Conservation (phyloP, 2,888 invertebrate species). For the Ormyrus nitidulus region DNA sequence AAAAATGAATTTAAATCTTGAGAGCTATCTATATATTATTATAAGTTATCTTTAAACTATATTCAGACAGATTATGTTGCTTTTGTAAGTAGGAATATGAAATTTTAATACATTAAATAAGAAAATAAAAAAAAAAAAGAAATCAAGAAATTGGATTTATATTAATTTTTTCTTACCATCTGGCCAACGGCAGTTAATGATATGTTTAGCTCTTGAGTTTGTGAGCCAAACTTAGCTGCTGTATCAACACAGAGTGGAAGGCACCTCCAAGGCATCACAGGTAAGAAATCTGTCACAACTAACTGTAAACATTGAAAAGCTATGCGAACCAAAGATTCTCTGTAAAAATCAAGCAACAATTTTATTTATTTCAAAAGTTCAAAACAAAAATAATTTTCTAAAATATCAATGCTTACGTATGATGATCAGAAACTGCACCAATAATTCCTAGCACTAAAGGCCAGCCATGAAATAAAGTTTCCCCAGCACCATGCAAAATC, state of each 20-base stretch:
- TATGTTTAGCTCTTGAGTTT: slow-evolving; percentile 97
- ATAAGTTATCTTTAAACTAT: too few species aligned
- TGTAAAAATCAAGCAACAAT: slow-evolving; percentile 67
- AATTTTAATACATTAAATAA: too few species aligned
- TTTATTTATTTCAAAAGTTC: slow-evolving; percentile 1
- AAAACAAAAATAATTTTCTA: neutral
- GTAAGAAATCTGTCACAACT: slow-evolving; percentile 95
- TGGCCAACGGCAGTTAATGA: slow-evolving; percentile 97
- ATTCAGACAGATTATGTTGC: too few species aligned
- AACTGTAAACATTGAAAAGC: slow-evolving; percentile 97
- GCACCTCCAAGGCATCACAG: slow-evolving; percentile 91
- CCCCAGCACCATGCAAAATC: slow-evolving; percentile 94
- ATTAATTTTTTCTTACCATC: slow-evolving; percentile 81
- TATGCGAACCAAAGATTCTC: slow-evolving; percentile 92
- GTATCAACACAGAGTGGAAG: slow-evolving; percentile 92
- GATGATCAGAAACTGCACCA: slow-evolving; percentile 95
- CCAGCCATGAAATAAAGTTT: slow-evolving; percentile 95
- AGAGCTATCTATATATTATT: too few species aligned
- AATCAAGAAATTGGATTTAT: too few species aligned
- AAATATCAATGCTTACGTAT: slow-evolving; percentile 81
- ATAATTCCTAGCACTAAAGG: slow-evolving; percentile 95
- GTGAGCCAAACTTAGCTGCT: slow-evolving; percentile 96
- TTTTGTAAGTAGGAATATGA: too few species aligned
- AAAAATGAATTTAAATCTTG: too few species aligned
- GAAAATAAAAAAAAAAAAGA: too few species aligned